Evolutionary conservation across 2,113 vertebrate genomes (phyloP), one percentile per base, ranked within the genome.

Genomic region (Sinocyclocheilus anshuiensis): DNA sequence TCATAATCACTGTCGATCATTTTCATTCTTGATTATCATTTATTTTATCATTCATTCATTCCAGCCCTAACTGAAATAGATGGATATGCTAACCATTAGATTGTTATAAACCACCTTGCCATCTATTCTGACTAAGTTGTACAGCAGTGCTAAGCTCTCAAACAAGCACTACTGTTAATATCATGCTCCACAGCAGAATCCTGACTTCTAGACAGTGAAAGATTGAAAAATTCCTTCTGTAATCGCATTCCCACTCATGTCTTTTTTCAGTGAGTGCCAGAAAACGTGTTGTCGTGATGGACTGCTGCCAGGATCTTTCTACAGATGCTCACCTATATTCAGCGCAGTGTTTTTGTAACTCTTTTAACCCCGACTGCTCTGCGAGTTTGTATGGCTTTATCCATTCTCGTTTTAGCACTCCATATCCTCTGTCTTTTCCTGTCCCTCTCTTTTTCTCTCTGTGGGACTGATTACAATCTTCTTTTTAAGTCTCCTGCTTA

Each of bases 311-410:
- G 84, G 26, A 48, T 67, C 18, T 81, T 57, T 65, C 71, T 50
- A 82, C 88, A 53, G 75, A 67, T 48, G 69, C 18, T 87, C 77
- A 85, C 84, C 67, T 86, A 26, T 83, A 75, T 50, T 63, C 53
- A 88, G 82, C 39, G 6, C 53, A n/a, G 16, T 48, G 77, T 45
- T 84, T 74, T 77, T 78, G 10, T 45, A 87, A 55, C 18, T 67
- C 11, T 67, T 83, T 65, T 42, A n/a, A 72, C 67, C 45, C 36
- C 16, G 67, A 79, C 69, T 55, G 55, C 42, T 50, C 33, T 29
- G 77, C 33, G 33, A 33, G 26, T 24, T 79, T 12, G 4, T 22
- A 12, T 36, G 53, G 63, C 87, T 77, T 88, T 72, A 81, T 79
- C 74, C 53, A 22, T 11, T 11, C 39, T 69, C 29, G 0, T 53